Evolutionary conservation across 37 sponge, comb jelly and placozoan species (phyloP), one percentile per base, ranked within the genome.

Genomic region (Tethya wilhelma): DNA sequence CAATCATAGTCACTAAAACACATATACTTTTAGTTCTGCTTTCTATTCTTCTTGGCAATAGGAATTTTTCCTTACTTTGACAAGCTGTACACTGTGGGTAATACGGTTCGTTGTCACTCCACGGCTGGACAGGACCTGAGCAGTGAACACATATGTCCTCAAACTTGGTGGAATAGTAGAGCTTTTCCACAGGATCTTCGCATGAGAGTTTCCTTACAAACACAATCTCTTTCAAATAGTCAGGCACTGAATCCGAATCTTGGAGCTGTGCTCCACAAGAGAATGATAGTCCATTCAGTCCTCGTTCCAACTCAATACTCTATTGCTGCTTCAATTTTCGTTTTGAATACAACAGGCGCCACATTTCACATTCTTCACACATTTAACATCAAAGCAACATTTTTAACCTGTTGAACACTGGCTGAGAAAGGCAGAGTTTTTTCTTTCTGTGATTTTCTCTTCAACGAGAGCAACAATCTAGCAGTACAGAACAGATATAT

Each of bases 261-360:
- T 75, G 75, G 57, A 75, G 58, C 59, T 75, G 75, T 58, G 75
- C 75, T 26, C 75, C 75, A 75, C 75, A 75, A 56, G 75, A 75
- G 39, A 75, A 75, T 0, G 75, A 75, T 59, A 75, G 4, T 20
- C 75, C 60, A 75, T 75, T 38, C 37, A 75, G 39, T 34, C 20
- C 75, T 56, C 37, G 33, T 36, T 75, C 75, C 38, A 75, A 34
- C 58, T 75, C 75, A 23, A 39, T 26, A 23, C 59, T 75, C 17
- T 75, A 31, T 32, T 75, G 33, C 62, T 75, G 31, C 43, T 75
- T 75, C 17, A 75, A 36, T 33, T 73, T 73, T 33, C 73, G 42
- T 73, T 44, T 73, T 4, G 73, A 44, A n/a, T 73, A 46, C 26
- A 73, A 22, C 22, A 73, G 55, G 25, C 55, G 28, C 75, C 75